Conservation (phyloP, 1,140 invertebrate species). For the Drosophila insularis region DNA sequence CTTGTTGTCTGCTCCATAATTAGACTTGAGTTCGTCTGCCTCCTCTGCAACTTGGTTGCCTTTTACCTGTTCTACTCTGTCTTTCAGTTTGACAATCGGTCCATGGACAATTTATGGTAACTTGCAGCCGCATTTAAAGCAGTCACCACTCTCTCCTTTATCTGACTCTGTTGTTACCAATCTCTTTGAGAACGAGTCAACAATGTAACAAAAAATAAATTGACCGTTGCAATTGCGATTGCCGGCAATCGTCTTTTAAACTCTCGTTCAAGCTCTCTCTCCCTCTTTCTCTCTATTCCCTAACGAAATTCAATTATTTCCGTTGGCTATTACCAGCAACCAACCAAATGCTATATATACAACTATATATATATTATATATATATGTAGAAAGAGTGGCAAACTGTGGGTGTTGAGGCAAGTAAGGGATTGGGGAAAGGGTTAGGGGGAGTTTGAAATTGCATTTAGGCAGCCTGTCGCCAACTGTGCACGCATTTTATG, state of each 20-base stretch:
- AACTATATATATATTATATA: too few species aligned
- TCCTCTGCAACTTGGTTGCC: neutral
- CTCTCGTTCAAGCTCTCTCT: slow-evolving; percentile 35
- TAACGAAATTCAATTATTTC: slow-evolving; percentile 73
- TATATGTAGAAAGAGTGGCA: slow-evolving; percentile 24
- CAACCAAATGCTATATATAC: slow-evolving; percentile 35
- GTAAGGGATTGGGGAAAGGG: neutral
- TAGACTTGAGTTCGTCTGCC: slow-evolving; percentile 41
- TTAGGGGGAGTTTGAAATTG: slow-evolving; percentile 51
- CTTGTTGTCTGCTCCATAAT: slow-evolving; percentile 48
- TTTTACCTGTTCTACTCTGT: slow-evolving; percentile 10
- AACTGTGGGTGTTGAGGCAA: neutral
- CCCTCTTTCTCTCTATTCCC: slow-evolving; percentile 3
- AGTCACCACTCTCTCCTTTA: neutral
- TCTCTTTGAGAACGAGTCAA: slow-evolving; percentile 22
- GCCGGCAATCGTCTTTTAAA: slow-evolving; percentile 64
- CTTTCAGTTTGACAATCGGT: slow-evolving; percentile 49
- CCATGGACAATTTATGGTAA: slow-evolving; percentile 52
- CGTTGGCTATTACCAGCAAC: slow-evolving; percentile 47
- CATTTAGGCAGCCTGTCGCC: slow-evolving; percentile 66
- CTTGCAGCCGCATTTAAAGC: slow-evolving; percentile 28
- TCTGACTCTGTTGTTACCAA: neutral
- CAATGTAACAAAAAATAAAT: slow-evolving; percentile 69
- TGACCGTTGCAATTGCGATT: slow-evolving; percentile 59
- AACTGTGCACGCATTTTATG: slow-evolving; percentile 77